A percentile compares a stretch with the other conserved stretches of the same genome.
These are phyloP conservation scores for Agrotis puta DNA, from an alignment of 2,888 invertebrate species.

Conservation along the genomic window DNA sequence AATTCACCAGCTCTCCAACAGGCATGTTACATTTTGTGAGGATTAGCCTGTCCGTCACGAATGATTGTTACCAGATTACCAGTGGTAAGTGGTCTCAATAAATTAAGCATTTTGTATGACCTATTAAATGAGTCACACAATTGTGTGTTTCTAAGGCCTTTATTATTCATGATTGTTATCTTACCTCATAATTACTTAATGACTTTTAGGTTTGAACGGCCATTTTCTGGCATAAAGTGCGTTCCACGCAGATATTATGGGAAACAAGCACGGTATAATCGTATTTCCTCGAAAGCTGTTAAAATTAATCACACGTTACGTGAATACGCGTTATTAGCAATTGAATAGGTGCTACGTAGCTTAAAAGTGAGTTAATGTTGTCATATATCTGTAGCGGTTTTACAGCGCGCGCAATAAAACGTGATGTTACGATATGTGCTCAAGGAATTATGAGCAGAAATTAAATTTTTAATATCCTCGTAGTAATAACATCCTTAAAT, in stretches of 20 bases:
- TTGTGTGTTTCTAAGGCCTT: neutral
- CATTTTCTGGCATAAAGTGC: neutral
- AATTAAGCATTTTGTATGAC: constrained; percentile 11
- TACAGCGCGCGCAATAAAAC: constrained; percentile 69
- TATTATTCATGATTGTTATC: neutral
- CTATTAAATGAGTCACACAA: neutral
- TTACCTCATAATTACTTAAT: neutral
- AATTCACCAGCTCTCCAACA: constrained; percentile 44
- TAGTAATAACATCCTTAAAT: constrained; percentile 63
- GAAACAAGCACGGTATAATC: constrained; percentile 43
- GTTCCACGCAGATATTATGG: constrained; percentile 18
- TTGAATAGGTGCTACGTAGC: constrained; percentile 59
- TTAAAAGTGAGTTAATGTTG: constrained; percentile 65
- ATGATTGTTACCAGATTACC: constrained; percentile 24
- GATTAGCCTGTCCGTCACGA: constrained; percentile 39
- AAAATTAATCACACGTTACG: constrained; percentile 54
- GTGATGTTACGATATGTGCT: constrained; percentile 67
- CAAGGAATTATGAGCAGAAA: constrained; percentile 67
- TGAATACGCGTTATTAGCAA: constrained; percentile 57
- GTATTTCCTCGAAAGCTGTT: constrained; percentile 53
- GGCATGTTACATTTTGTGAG: constrained; percentile 45
- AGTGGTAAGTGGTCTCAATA: constrained; percentile 32
- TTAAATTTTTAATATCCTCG: constrained; percentile 70
- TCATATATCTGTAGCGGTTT: constrained; percentile 66
- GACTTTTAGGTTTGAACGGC: neutral